phyloP scores from a whole-genome alignment of 2,797 vertebrate species.

The Trachops cirrhosus region DNA sequence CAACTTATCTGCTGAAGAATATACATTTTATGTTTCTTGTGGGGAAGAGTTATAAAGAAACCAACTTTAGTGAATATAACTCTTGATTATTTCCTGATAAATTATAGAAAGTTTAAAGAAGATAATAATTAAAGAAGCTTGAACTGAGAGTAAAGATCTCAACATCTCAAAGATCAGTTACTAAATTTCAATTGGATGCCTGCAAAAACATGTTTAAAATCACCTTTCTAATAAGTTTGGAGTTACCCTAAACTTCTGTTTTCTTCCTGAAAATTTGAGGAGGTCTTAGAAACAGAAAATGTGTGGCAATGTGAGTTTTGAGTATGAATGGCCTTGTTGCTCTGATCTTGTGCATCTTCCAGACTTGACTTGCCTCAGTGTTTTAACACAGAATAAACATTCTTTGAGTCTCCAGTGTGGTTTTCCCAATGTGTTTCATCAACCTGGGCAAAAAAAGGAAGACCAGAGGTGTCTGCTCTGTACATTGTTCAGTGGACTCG shows the following conservation, averaged over 20 bases:
- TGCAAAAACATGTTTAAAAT: not conserved
- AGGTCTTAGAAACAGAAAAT: not conserved
- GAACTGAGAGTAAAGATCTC: not conserved
- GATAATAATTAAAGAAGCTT: not conserved
- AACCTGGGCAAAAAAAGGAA: not conserved
- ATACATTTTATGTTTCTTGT: not conserved
- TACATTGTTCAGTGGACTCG: not conserved
- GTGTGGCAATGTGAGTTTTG: no score
- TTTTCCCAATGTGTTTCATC: not conserved
- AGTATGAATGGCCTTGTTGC: not conserved
- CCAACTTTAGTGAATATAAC: not conserved
- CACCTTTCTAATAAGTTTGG: not conserved
- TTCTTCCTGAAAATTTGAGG: not conserved
- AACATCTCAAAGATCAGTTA: not conserved
- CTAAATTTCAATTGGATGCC: not conserved
- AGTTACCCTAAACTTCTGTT: not conserved
- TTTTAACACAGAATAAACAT: not conserved
- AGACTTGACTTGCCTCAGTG: not conserved
- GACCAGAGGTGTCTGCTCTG: not conserved
- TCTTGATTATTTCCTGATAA: not conserved
- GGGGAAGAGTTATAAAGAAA: not conserved
- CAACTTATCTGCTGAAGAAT: not conserved
- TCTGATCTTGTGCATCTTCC: not conserved
- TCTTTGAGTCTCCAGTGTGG: not conserved
- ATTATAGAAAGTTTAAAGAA: not conserved